phyloP scores from a whole-genome alignment of 1,140 invertebrate species.

The Hyles vespertilio region DNA sequence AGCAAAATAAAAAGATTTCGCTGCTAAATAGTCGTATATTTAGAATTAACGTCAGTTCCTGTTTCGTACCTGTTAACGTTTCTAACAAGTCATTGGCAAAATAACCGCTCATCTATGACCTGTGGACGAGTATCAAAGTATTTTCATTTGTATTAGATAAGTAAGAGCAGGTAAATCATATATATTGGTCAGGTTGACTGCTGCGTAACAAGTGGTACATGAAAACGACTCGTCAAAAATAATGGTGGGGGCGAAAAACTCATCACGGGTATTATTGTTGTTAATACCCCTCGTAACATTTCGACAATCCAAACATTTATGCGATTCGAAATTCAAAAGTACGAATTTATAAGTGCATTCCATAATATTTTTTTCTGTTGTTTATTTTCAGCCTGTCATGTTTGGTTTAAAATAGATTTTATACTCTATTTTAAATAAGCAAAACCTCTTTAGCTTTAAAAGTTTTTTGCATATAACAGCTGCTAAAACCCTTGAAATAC shows the following conservation, averaged over 20 bases:
- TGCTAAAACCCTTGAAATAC: no score
- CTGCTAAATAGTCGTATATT: neutral
- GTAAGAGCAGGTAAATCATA: slow-evolving; percentile 7
- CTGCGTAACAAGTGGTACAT: slow-evolving; percentile 16
- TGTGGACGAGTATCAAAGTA: neutral
- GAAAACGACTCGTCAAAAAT: slow-evolving; percentile 16
- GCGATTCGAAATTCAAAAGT: neutral
- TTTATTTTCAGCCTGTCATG: no score
- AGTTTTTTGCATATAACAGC: no score
- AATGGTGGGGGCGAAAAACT: slow-evolving; percentile 6
- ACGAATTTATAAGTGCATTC: neutral
- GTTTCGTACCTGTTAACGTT: slow-evolving; percentile 1
- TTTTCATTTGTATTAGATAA: neutral
- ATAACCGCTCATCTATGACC: slow-evolving; percentile 6
- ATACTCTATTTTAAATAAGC: no score
- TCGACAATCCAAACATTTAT: neutral
- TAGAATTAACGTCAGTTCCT: no score
- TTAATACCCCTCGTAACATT: neutral
- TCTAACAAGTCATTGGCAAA: slow-evolving; percentile 9
- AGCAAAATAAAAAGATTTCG: no score
- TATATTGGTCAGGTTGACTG: slow-evolving; percentile 7
- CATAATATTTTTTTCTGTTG: no score
- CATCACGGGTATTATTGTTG: slow-evolving; percentile 1
- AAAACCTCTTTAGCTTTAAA: no score
- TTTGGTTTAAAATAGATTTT: no score